phyloP scores from a whole-genome alignment of 2,888 invertebrate species.

The Pyralis farinalis region DNA sequence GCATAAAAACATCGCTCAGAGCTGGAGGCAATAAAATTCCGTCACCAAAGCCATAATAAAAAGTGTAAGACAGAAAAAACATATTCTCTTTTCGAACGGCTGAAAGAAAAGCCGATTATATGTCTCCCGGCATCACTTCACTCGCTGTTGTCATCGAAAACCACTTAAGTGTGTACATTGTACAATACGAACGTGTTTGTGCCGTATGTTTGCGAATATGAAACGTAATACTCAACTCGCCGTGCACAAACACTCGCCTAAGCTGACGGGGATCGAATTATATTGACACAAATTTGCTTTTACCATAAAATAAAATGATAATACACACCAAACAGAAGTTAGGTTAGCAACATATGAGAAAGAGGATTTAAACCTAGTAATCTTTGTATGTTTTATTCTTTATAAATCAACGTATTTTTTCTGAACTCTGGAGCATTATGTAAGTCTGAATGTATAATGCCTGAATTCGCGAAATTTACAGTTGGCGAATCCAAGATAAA shows the following conservation, averaged over 20 bases:
- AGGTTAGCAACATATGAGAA: not conserved
- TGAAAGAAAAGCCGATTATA: slow-evolving; percentile 46
- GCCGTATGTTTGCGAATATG: slow-evolving; percentile 9
- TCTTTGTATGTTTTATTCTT: not conserved
- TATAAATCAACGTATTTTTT: not conserved
- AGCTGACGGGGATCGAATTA: slow-evolving; percentile 1
- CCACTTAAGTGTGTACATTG: slow-evolving; percentile 29
- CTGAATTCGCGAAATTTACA: too few species aligned
- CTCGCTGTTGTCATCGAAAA: slow-evolving; percentile 24
- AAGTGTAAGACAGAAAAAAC: slow-evolving; percentile 37
- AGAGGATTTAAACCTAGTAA: not conserved
- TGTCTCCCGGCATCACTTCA: slow-evolving; percentile 20
- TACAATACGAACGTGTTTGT: slow-evolving; percentile 16
- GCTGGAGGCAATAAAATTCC: slow-evolving; percentile 33
- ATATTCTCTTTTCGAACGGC: slow-evolving; percentile 26
- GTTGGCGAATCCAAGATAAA: too few species aligned
- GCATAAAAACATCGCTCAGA: slow-evolving; percentile 40
- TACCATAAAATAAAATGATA: not conserved
- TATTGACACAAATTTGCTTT: slow-evolving; percentile 3
- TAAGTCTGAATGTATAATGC: too few species aligned
- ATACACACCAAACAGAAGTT: not conserved
- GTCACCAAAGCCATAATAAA: slow-evolving; percentile 41
- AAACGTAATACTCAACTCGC: slow-evolving; percentile 6
- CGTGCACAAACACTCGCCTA: slow-evolving; percentile 2
- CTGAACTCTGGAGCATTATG: too few species aligned